Conservation (phyloP, 2,113 vertebrate species). For the human region DNA sequence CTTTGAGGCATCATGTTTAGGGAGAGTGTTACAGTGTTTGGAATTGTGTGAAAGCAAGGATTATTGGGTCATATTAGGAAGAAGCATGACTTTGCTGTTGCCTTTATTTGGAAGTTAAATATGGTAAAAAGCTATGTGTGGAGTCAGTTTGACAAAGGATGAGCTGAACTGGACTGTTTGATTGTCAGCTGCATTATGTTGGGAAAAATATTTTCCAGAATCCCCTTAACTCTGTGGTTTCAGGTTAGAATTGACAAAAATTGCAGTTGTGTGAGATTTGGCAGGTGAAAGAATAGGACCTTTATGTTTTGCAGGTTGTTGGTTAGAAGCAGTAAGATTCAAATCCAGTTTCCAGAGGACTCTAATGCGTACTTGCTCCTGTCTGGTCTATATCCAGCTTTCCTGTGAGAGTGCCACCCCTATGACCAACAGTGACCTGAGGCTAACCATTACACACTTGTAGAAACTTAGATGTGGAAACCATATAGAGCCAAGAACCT, state of each 20-base stretch:
- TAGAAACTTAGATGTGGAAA: neutral
- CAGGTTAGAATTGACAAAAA: neutral
- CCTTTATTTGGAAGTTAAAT: neutral
- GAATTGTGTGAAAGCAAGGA: neutral
- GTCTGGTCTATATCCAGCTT: rapidly evolving
- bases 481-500: neutral
- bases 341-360: neutral
- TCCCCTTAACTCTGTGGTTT: neutral
- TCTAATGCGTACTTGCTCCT: neutral
- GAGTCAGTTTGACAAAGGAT: neutral
- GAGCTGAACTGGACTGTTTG: neutral
- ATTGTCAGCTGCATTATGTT: neutral
- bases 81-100: neutral
- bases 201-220: neutral
- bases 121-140: neutral
- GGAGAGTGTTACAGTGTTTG: neutral
- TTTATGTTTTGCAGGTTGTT: neutral
- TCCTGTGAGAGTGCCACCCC: neutral
- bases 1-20: neutral
- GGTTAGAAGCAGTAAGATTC: neutral
- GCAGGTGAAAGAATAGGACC: neutral
- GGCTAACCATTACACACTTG: neutral
- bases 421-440: neutral
- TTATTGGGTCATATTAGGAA: neutral
- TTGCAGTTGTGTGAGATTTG: neutral